Evolutionary conservation across 2,888 invertebrate genomes (phyloP), one percentile per base, ranked within the genome.

Genomic region (Drosophila imparisetae): DNA sequence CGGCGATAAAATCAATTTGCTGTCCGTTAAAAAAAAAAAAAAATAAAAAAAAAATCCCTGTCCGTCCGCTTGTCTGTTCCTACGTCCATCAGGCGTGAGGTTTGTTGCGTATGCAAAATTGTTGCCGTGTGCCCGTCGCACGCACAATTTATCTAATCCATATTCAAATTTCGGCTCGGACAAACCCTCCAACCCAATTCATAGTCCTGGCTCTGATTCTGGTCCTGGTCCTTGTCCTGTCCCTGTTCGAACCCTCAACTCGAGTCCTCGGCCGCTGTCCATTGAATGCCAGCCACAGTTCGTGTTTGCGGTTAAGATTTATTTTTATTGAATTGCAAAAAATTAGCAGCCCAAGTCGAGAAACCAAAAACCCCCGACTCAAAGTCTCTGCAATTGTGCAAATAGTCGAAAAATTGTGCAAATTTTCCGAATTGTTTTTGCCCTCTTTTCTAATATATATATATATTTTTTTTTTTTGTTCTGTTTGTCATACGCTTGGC

Each of bases 71-170:
- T 15, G 50, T 13, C 49, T 4, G 48, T 40, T 21, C 18, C 10
- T 32, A 21, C 4, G 48, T 58, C 49, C 24, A 15, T 36, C 11
- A 24, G 84, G 85, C 76, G 84, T 84, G 89, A 87, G 74, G 58
- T 38, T 24, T 60, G 60, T 52, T 66, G 50, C 66, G 62, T 80
- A 80, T 80, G 82, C 82, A 85, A 82, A 85, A 85, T 72, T 57
- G 32, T 65, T 59, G 68, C 60, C 65, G 48, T 66, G 52, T 60
- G 78, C 42, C 66, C 63, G 70, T 60, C 72, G 72, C 84, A 90
- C 85, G 89, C 90, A 77, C 86, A 81, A 89, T 89, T 90, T 86
- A 71, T 75, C 80, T 86, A 89, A 86, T 86, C 89, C 90, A 90
- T 86, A 86, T 86, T 90, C 86, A 86, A 90, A 89, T 90, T 81